Percentiles rank a stretch among this genome's conserved stretches.
Evolutionary conservation across 2,888 invertebrate species (phyloP).

Genomic region (Scrobipalpa atriplicella): DNA sequence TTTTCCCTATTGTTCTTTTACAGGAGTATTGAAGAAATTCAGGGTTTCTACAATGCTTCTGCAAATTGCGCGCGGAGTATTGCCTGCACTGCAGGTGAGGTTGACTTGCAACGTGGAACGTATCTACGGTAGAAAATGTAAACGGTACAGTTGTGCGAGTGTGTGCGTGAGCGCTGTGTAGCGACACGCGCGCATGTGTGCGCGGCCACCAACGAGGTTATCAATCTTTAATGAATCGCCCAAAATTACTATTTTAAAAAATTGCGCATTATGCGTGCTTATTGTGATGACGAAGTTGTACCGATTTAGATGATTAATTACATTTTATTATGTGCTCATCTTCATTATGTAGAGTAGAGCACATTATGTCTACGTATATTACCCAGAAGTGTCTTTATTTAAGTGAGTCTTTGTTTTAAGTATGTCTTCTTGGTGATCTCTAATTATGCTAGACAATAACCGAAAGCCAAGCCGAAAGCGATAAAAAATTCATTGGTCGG

Average conservation of each 20-base stretch:
- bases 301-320: conserved; percentile 22
- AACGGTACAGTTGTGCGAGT: conserved; percentile 38
- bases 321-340: conserved; percentile 11
- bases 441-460: conserved; percentile 17
- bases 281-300: conserved; percentile 41
- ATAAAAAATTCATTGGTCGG: background rate
- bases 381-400: background rate
- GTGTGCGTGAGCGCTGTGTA: conserved; percentile 42
- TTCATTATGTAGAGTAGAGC: conserved; percentile 18
- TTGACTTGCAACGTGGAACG: conserved; percentile 41
- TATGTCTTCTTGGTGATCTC: background rate
- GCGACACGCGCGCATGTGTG: conserved; percentile 48
- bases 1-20: background rate
- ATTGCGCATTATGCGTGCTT: conserved; percentile 49
- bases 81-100: conserved; percentile 2
- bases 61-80: conserved; percentile 27
- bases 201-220: conserved; percentile 68
- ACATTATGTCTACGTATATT: background rate
- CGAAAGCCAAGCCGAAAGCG: conserved; percentile 18
- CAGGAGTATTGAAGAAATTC: conserved; percentile 17
- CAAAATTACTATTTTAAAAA: conserved; percentile 56
- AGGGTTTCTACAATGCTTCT: background rate
- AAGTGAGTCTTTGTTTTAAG: conserved; percentile 11
- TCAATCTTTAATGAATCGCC: conserved; percentile 70
- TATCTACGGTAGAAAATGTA: conserved; percentile 48